Evolutionary conservation across 2,113 vertebrate genomes (phyloP), one percentile per base, ranked within the genome.

Genomic region (Urocitellus parryii): DNA sequence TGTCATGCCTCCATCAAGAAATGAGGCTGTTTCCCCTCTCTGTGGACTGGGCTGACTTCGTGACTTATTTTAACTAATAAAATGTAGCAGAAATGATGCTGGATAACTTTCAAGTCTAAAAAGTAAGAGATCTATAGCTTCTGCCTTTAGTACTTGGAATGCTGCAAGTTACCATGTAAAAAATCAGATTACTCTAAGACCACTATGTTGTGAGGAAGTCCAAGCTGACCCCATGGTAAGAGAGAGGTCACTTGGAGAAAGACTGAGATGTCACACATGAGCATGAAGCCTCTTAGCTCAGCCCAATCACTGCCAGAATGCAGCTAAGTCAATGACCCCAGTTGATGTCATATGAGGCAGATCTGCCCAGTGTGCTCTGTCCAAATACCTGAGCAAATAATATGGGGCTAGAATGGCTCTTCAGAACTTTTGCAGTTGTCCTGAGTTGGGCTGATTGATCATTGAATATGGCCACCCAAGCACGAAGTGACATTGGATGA

Each of bases 301-400:
- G 14, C 5, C 20, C 53, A 29, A 14, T 48, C 68, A 68, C 10
- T 25, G 29, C 14, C 37, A 34, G 18, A 76, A 58, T 87, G 58
- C 25, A 87, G 67, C n/a, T 51, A 56, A 86, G 48, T 58, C 27
- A 94, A 70, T 87, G 61, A 91, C 25, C 58, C 45, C 34, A 63
- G 68, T 16, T 6, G 13, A 45, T 90, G 34, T 5, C 42, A 74
- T 34, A 4, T 68, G 81, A 70, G 53, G 48, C 27, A 61, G 14
- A 91, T 82, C 29, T 68, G 34, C 39, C 48, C 29, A 90, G 74
- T 80, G 51, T 32, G n/a, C 51, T 16, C 78, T 79, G 45, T 88
- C 45, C 37, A 91, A 88, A 79, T 88, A 53, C 61, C 51, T 78
- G 42, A 81, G 17, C 45, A 90, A 86, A 90, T 61, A 91, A 70